Percentiles rank a stretch among this genome's conserved stretches.
Conservation (phyloP, 2,113 vertebrate genomes). For the Passerina amoena region DNA sequence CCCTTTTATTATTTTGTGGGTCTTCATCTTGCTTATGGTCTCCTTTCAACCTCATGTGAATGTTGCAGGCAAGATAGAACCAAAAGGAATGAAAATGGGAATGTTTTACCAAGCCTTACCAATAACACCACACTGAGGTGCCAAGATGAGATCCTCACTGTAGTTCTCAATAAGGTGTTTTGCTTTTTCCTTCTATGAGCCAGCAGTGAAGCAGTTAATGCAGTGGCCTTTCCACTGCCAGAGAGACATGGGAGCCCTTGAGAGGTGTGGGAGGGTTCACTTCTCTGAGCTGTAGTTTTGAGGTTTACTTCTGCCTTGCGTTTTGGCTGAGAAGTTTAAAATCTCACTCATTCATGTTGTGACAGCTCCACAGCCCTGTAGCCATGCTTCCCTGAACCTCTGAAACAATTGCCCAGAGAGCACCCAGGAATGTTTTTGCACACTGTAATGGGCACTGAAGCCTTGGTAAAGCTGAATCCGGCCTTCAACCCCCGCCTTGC, state of each 20-base stretch:
- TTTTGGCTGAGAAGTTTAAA: constrained; percentile 19
- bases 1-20: not conserved
- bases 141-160: not conserved
- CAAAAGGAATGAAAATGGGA: not conserved
- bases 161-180: not conserved
- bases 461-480: constrained; percentile 1
- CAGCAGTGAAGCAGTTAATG: not conserved
- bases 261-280: not conserved
- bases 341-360: constrained; percentile 1
- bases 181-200: not conserved
- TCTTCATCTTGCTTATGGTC: not conserved
- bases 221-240: not conserved
- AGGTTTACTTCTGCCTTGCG: not conserved
- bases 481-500: not conserved
- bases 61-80: not conserved
- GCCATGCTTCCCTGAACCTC: not conserved
- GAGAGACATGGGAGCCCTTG: not conserved
- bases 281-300: not conserved
- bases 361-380: not conserved
- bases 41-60: not conserved
- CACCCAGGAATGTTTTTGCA: not conserved
- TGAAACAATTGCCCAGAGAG: not conserved
- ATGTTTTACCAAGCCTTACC: not conserved
- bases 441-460: not conserved
- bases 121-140: accelerated